phyloP scores from a whole-genome alignment of 2,113 vertebrate genomes.

The Etheostoma cragini region DNA sequence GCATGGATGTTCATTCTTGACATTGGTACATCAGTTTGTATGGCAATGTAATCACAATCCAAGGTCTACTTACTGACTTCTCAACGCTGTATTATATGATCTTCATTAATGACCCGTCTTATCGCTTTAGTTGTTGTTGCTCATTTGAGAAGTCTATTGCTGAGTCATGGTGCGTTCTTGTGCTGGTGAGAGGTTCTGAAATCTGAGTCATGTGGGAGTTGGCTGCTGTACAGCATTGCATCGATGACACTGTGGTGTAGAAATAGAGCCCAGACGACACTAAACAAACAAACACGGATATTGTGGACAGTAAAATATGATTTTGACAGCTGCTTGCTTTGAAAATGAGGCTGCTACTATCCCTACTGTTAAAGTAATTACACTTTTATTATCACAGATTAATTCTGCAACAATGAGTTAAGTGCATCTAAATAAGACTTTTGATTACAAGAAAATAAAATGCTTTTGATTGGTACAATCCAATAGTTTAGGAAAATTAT shows the following conservation, averaged over 20 bases:
- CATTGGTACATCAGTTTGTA: too few species aligned
- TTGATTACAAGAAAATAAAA: background rate
- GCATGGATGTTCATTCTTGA: too few species aligned
- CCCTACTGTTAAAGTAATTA: background rate
- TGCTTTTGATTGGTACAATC: background rate
- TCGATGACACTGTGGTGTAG: conserved; percentile 14
- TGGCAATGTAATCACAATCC: too few species aligned
- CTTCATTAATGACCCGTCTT: background rate
- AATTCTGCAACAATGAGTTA: background rate
- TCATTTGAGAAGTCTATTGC: background rate
- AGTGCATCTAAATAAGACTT: background rate
- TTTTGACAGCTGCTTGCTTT: background rate
- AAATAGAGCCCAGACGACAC: conserved; percentile 46
- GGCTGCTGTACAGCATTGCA: conserved; percentile 16
- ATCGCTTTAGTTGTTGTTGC: background rate
- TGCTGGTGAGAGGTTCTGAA: conserved; percentile 27
- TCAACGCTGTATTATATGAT: too few species aligned
- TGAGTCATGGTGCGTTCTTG: conserved; percentile 18
- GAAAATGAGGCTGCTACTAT: background rate
- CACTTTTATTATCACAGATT: background rate
- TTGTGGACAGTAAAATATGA: background rate
- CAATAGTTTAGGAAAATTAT: background rate
- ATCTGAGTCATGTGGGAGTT: conserved; percentile 45
- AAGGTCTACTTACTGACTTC: too few species aligned
- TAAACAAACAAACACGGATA: conserved; percentile 23